Evolutionary conservation across 2,888 invertebrate species (phyloP).

Genomic region (Spisula subtruncata): DNA sequence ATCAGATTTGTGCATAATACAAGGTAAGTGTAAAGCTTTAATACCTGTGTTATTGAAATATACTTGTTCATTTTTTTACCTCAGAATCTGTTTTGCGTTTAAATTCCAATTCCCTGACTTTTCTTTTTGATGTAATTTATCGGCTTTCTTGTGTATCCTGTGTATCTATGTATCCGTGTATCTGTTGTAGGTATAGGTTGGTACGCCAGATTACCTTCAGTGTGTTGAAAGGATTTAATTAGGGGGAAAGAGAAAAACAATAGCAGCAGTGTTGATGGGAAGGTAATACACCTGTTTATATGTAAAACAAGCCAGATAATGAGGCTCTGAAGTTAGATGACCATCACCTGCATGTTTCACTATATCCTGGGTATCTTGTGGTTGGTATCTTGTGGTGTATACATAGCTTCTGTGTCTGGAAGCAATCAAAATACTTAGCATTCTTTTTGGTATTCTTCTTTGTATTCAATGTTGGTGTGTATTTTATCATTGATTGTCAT

Average conservation of each 20-base stretch:
- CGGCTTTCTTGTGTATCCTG: background rate
- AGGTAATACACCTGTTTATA: background rate
- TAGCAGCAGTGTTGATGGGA: background rate
- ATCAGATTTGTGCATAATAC: background rate
- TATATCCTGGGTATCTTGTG: background rate
- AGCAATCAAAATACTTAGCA: background rate
- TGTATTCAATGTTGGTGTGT: background rate
- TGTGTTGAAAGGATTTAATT: constrained; percentile 26
- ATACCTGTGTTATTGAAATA: no score
- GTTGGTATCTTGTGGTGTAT: no score
- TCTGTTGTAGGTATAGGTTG: no score
- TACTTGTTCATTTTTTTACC: background rate
- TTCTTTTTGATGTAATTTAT: background rate
- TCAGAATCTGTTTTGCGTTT: background rate
- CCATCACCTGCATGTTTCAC: background rate
- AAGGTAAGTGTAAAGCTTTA: background rate
- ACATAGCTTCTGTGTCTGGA: background rate
- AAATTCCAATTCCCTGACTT: background rate
- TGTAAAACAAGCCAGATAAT: constrained; percentile 9
- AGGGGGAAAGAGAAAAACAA: constrained; percentile 16
- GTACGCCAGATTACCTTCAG: background rate
- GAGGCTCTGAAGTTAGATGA: background rate
- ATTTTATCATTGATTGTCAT: background rate
- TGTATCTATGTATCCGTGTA: no score
- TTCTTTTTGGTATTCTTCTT: background rate